Evolutionary conservation across 1,140 invertebrate species (phyloP).

Genomic region (Apocrypta bakeri): DNA sequence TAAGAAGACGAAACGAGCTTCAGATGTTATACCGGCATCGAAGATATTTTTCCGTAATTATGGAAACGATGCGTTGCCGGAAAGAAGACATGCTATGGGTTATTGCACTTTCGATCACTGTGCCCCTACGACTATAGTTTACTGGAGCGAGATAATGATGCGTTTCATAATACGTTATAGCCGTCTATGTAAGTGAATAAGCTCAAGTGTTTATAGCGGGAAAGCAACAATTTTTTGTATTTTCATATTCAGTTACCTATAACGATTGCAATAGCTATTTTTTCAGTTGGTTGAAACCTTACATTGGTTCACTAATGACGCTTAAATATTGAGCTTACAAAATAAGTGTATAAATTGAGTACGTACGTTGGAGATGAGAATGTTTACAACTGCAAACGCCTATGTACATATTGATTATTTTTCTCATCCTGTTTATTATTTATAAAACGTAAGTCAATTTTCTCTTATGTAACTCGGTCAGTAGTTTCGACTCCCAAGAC

Average conservation of each 20-base stretch:
- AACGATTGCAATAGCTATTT: no score
- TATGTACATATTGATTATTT: not conserved
- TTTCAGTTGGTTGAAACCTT: no score
- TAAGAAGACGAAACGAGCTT: not conserved
- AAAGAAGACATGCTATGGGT: not conserved
- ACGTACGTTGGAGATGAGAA: no score
- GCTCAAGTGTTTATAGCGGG: no score
- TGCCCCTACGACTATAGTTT: not conserved
- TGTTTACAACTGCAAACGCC: no score
- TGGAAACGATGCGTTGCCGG: not conserved
- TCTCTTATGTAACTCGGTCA: not conserved
- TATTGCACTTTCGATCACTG: constrained; percentile 39
- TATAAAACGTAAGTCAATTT: not conserved
- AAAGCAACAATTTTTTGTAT: no score
- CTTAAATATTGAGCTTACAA: no score
- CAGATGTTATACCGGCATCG: not conserved
- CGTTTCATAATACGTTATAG: no score
- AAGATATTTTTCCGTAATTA: constrained; percentile 25
- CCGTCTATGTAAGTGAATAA: no score
- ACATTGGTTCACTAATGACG: no score
- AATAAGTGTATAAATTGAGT: no score
- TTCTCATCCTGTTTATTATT: not conserved
- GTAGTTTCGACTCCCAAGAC: not conserved
- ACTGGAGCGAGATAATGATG: not conserved
- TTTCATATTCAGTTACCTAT: no score